These are phyloP conservation scores for Diabrotica balteata DNA, from an alignment of 2,888 invertebrate species.

Conservation along the genomic window DNA sequence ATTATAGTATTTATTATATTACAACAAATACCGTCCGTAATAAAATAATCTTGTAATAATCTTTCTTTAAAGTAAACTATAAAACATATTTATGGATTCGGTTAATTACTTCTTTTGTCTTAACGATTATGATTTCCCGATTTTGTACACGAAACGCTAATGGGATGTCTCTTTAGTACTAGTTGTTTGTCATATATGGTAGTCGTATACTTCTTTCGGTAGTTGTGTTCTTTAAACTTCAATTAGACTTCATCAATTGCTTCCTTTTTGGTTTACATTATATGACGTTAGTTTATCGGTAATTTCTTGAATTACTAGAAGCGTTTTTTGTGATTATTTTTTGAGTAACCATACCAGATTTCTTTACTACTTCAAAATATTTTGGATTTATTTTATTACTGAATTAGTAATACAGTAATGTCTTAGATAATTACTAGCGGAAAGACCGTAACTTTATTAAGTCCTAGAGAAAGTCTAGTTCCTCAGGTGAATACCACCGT, in stretches of 20 bases:
- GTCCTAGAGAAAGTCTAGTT: too few species aligned
- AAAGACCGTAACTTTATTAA: too few species aligned
- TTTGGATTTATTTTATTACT: too few species aligned
- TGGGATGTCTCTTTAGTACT: conserved; percentile 5
- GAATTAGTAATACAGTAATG: too few species aligned
- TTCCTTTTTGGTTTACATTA: conserved; percentile 8
- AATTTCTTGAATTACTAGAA: too few species aligned
- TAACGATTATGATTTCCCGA: neutral
- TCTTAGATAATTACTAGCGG: too few species aligned
- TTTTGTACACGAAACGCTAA: conserved; percentile 5
- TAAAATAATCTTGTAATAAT: neutral
- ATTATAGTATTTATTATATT: too few species aligned
- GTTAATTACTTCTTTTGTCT: conserved; percentile 8
- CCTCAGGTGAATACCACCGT: too few species aligned
- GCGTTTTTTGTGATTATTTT: too few species aligned
- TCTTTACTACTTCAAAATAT: too few species aligned
- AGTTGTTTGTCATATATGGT: conserved; percentile 6
- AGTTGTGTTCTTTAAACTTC: conserved; percentile 17
- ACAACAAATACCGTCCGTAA: too few species aligned
- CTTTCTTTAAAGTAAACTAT: conserved; percentile 1
- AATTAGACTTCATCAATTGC: conserved; percentile 15
- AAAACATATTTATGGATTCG: neutral
- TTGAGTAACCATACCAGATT: too few species aligned
- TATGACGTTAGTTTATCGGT: conserved; percentile 9
- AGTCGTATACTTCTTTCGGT: conserved; percentile 12